These are phyloP conservation scores for Drosophila anomalata DNA, from an alignment of 2,888 invertebrate species.

Conservation along the genomic window DNA sequence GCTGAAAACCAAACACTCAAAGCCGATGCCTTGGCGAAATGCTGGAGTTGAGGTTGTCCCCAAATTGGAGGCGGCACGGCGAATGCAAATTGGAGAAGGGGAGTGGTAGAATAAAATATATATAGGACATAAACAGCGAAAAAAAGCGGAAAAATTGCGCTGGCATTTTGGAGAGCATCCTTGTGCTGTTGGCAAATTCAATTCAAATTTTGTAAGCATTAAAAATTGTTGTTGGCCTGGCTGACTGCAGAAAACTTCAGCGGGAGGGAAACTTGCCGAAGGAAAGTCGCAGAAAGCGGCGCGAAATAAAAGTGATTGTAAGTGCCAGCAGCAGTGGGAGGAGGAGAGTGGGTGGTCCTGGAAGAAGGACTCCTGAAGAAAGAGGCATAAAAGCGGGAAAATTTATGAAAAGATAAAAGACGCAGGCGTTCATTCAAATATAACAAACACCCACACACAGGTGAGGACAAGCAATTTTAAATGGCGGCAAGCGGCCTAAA, in stretches of 20 bases:
- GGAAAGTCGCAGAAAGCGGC: slow-evolving; percentile 46
- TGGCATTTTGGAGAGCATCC: slow-evolving; percentile 43
- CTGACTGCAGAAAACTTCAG: slow-evolving; percentile 41
- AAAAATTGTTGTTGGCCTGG: slow-evolving; percentile 51
- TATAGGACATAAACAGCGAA: slow-evolving; percentile 22
- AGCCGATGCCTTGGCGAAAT: slow-evolving; percentile 18
- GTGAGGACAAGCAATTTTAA: slow-evolving; percentile 78
- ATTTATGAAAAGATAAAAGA: slow-evolving; percentile 78
- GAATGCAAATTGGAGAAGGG: slow-evolving; percentile 71
- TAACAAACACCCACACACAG: slow-evolving; percentile 59
- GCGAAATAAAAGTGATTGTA: slow-evolving; percentile 77
- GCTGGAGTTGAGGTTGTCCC: slow-evolving; percentile 54
- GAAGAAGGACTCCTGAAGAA: slow-evolving; percentile 12
- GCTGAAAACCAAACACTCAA: slow-evolving; percentile 8
- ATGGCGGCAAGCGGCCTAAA: slow-evolving; percentile 60
- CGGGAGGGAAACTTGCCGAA: slow-evolving; percentile 44
- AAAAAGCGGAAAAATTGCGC: slow-evolving; percentile 23
- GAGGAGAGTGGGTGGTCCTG: neutral
- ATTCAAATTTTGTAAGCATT: slow-evolving; percentile 79
- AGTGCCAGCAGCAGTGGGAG: slow-evolving; percentile 48
- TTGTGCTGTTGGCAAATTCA: slow-evolving; percentile 73
- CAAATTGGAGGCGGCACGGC: slow-evolving; percentile 65
- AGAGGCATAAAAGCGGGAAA: slow-evolving; percentile 55
- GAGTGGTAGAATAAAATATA: neutral
- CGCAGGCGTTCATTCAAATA: slow-evolving; percentile 77